phyloP scores from a whole-genome alignment of 2,113 vertebrate species.

The Nothoprocta perdicaria region DNA sequence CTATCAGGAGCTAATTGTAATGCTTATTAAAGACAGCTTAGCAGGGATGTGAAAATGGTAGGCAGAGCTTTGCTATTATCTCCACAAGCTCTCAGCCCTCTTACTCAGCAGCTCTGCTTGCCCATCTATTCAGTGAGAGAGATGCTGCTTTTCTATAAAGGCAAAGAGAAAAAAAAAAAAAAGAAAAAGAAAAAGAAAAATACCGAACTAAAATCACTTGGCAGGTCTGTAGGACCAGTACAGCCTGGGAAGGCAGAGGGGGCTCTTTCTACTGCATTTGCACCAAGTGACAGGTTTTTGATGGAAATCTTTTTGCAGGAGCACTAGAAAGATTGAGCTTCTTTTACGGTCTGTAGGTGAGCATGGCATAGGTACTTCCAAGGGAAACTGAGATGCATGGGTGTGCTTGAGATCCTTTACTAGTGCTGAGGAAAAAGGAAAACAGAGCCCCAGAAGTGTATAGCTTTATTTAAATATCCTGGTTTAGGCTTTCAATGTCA shows the following conservation, averaged over 20 bases:
- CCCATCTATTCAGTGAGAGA: slow-evolving; percentile 43
- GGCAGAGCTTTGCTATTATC: slow-evolving; percentile 62
- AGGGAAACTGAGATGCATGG: not conserved
- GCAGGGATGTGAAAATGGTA: slow-evolving; percentile 57
- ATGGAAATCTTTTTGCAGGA: not conserved
- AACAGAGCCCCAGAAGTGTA: not conserved
- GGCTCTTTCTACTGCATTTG: not conserved
- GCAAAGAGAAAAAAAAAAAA: not conserved
- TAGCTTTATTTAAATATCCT: not conserved
- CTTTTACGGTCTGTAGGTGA: not conserved
- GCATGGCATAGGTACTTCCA: not conserved
- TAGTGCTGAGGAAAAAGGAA: not conserved
- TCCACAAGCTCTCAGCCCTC: slow-evolving; percentile 25
- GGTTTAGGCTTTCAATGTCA: slow-evolving; percentile 14
- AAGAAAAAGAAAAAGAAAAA: not conserved
- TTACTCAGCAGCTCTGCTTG: slow-evolving; percentile 44
- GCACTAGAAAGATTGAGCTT: not conserved
- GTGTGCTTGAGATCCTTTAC: not conserved
- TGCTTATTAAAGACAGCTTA: slow-evolving; percentile 70
- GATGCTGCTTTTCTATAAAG: slow-evolving; percentile 30
- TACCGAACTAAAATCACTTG: not conserved
- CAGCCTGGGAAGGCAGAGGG: not conserved
- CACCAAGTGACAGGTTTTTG: not conserved
- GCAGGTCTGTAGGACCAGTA: not conserved
- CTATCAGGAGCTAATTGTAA: slow-evolving; percentile 68